Evolutionary conservation across 2,797 vertebrate genomes (phyloP).

Genomic region (Poeciliopsis turneri): DNA sequence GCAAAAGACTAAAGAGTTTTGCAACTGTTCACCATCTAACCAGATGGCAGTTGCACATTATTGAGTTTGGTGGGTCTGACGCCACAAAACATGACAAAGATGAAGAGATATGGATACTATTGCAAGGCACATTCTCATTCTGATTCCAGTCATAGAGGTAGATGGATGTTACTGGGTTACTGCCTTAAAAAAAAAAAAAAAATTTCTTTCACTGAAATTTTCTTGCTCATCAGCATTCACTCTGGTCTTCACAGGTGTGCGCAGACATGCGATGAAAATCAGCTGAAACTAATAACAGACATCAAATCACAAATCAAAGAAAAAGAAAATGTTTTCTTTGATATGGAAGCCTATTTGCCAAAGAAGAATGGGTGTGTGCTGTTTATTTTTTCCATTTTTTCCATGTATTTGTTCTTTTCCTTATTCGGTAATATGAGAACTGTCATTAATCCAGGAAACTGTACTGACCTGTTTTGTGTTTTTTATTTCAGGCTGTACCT

Average conservation of each 20-base stretch:
- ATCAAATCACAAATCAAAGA: conserved; percentile 91
- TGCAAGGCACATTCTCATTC: neutral
- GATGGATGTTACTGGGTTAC: neutral
- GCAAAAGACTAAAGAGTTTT: neutral
- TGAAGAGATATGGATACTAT: neutral
- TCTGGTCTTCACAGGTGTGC: conserved; percentile 78
- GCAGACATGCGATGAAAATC: conserved; percentile 77
- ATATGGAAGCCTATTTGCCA: conserved; percentile 98
- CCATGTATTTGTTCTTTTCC: neutral
- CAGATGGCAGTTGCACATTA: neutral
- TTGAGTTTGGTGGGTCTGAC: neutral
- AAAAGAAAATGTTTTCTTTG: conserved; percentile 91
- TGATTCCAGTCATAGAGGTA: neutral
- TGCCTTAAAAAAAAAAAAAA: neutral
- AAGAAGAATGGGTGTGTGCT: conserved; percentile 92
- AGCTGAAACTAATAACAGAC: conserved; percentile 82
- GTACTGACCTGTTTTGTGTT: neutral
- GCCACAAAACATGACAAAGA: neutral
- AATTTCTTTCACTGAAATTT: neutral
- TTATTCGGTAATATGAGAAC: neutral
- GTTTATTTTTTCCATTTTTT: neutral
- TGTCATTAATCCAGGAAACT: too few relatives aligned
- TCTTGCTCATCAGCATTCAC: neutral
- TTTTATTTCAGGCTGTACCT: conserved; percentile 87
- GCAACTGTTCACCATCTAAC: neutral